A percentile compares a stretch with the other conserved stretches of the same genome.
Evolutionary conservation across 2,888 invertebrate species (phyloP).

Genomic region (Ecliptopera silaceata): DNA sequence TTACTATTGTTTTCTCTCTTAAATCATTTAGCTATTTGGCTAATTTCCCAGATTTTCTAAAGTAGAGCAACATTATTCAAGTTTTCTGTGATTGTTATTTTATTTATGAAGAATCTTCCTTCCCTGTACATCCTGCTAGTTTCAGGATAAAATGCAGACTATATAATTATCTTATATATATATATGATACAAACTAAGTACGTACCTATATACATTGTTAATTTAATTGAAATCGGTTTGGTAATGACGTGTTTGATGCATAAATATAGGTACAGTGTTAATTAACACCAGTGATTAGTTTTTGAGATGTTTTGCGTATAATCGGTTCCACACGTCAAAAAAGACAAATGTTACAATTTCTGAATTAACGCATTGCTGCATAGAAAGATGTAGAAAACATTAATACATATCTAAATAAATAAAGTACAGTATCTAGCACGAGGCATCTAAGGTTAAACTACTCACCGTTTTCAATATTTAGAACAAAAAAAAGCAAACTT

Average conservation of each 20-base stretch:
- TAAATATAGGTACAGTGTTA: too few relatives aligned
- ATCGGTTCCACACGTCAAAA: too few relatives aligned
- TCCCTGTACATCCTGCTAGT: too few relatives aligned
- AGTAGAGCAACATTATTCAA: not conserved
- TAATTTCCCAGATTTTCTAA: not conserved
- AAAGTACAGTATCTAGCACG: not conserved
- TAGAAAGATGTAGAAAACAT: not conserved
- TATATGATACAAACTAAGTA: too few relatives aligned
- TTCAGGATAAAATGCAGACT: too few relatives aligned
- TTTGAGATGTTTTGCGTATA: too few relatives aligned
- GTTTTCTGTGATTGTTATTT: not conserved
- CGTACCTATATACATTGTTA: too few relatives aligned
- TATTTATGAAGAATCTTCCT: not conserved
- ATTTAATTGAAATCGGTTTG: too few relatives aligned
- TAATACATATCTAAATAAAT: too few relatives aligned
- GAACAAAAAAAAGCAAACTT: constrained; percentile 14
- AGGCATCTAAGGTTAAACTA: constrained; percentile 2
- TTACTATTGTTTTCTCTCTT: not conserved
- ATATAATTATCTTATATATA: too few relatives aligned
- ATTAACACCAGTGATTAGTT: too few relatives aligned
- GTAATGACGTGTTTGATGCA: too few relatives aligned
- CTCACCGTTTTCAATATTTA: constrained; percentile 16
- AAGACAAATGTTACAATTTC: not conserved
- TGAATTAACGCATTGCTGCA: not conserved
- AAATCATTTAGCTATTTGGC: not conserved